Base-by-base conservation (phyloP, 37 sponge, comb jelly and placozoan genomes). In the Petrosia ficiformis region DNA sequence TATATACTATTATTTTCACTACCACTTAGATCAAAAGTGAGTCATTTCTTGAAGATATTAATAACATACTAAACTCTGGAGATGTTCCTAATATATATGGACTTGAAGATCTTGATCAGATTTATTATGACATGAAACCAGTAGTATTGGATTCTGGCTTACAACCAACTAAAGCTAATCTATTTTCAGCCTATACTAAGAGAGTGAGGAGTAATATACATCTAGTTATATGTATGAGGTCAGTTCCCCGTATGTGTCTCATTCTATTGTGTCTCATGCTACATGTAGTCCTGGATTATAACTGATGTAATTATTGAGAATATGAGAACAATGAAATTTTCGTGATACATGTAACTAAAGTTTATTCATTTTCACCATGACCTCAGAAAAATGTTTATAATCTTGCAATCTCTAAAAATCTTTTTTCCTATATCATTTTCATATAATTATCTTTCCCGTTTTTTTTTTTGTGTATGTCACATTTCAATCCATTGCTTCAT, bases 41-140 rank as follows among this genome's bases (percentile, higher is more conserved):
- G 44, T 72, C 83, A 34, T 94, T 97, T 65, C 76, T 97, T 8
- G 98, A 97, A 52, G 98, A 97, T 69, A 87, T 97, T 56, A 97
- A 97, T 81, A 97, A 92, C 61, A 80, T 97, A 61, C 93, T 97
- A 21, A 97, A 89, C 78, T 88, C 95, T 58, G 98, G 98, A n/a
- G 98, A 97, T 72, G 98, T 97, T 25, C 98, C 98, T 1, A 97
- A 97, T 77, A 92, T 97, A n/a, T 97, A 94, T 73, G 79, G 82
- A 2, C 34, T 87, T 28, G 98, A 97, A 31, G 98, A 97, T 38
- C 78, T 90, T 57, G 98, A 94, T 64, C 77, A 66, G 41, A 97
- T 97, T 65, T 92, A 86, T 74, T 42, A 84, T 30, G 79, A 85
- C 32, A 97, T 97, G 95, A 92, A 95, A 77, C 88, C 90, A 21